phyloP scores from a whole-genome alignment of 1,140 invertebrate genomes.

The Tetramorium alpestre region DNA sequence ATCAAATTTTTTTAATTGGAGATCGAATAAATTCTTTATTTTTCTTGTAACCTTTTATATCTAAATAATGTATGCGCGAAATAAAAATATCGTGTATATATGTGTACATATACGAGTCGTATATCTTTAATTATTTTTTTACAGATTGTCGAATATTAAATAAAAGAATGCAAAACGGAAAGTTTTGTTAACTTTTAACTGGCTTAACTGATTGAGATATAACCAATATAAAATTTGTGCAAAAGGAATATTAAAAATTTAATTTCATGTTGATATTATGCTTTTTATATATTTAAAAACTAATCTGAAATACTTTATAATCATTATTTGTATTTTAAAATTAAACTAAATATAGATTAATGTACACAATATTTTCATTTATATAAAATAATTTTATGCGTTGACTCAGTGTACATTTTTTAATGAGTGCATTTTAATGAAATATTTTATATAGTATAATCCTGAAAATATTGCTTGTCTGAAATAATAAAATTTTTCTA shows the following conservation, averaged over 20 bases:
- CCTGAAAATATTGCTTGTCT: neutral
- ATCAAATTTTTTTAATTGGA: neutral
- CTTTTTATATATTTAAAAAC: neutral
- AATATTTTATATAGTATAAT: neutral
- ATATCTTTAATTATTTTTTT: neutral
- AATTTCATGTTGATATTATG: constrained; percentile 1
- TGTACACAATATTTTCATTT: neutral
- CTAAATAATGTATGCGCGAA: neutral
- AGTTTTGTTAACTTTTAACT: neutral
- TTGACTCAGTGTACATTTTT: neutral
- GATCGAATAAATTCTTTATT: neutral
- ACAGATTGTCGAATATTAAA: neutral
- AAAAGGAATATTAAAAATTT: neutral
- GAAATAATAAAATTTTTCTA: neutral
- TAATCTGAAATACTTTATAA: neutral
- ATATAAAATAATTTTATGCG: neutral
- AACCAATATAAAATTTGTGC: neutral
- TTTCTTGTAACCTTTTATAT: neutral
- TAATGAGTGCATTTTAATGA: neutral
- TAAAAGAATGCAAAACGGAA: neutral
- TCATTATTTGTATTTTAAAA: neutral
- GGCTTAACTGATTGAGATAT: neutral
- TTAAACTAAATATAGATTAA: neutral
- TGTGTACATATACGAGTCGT: neutral
- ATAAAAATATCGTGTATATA: neutral